These are phyloP conservation scores for Atherinomorus stipes DNA, from an alignment of 2,113 vertebrate genomes.

Conservation along the genomic window DNA sequence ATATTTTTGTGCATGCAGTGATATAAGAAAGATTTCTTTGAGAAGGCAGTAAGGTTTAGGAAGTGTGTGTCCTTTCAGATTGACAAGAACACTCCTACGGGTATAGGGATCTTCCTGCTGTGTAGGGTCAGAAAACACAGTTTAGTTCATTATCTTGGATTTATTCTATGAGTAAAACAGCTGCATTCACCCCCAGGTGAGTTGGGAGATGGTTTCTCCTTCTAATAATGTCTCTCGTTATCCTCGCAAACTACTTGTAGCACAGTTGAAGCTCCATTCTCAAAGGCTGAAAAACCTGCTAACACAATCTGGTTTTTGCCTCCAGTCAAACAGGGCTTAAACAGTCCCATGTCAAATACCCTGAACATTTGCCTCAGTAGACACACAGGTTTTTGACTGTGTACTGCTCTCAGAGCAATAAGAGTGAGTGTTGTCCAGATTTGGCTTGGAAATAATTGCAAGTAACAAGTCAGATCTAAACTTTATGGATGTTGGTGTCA, in stretches of 20 bases:
- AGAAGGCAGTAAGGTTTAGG: neutral
- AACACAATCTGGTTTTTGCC: neutral
- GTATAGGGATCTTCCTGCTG: neutral
- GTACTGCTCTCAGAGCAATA: neutral
- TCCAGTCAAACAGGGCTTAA: neutral
- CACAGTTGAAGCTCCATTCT: too few species aligned
- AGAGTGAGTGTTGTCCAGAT: neutral
- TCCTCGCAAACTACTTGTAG: too few species aligned
- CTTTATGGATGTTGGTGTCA: neutral
- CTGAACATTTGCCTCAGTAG: neutral
- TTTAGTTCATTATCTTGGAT: too few species aligned
- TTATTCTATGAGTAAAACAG: too few species aligned
- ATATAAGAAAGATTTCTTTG: conserved; percentile 14
- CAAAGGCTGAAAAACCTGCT: neutral
- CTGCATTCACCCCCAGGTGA: too few species aligned
- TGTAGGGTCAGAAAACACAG: too few species aligned
- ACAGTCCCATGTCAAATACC: neutral
- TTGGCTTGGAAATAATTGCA: neutral
- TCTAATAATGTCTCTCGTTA: too few species aligned
- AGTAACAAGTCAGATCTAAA: neutral
- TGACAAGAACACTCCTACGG: neutral
- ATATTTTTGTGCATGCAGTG: conserved; percentile 21
- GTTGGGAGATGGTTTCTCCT: too few species aligned
- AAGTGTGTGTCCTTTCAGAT: conserved; percentile 13
- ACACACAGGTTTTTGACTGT: neutral